Conservation (phyloP, 2,888 invertebrate species). For the Abrostola triplasia region DNA sequence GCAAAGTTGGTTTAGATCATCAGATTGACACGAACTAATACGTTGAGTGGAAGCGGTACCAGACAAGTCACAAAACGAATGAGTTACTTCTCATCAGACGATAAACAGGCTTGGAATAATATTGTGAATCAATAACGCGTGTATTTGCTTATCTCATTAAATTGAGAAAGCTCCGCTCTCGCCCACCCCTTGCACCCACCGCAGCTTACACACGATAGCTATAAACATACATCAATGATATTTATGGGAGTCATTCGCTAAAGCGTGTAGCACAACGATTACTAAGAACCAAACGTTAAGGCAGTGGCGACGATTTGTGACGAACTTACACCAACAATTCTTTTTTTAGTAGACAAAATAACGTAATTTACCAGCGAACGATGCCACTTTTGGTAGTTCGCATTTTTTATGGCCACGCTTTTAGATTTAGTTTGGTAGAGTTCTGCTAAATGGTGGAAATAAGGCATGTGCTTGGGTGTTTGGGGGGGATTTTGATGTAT, state of each 20-base stretch:
- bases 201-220: conserved; percentile 59
- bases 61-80: too few species aligned
- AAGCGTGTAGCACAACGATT: conserved; percentile 78
- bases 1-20: too few species aligned
- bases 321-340: conserved; percentile 54
- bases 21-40: too few species aligned
- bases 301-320: conserved; percentile 70
- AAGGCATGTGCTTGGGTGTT: conserved; percentile 44
- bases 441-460: conserved; percentile 40
- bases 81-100: too few species aligned
- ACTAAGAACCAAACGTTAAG: conserved; percentile 77
- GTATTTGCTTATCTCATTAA: too few species aligned
- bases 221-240: conserved; percentile 84
- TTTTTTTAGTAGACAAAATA: conserved; percentile 63
- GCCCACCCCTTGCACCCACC: conserved; percentile 29
- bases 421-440: conserved; percentile 46
- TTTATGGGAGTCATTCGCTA: conserved; percentile 82
- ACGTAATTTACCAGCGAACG: conserved; percentile 58
- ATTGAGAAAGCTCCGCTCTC: conserved; percentile 28
- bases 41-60: too few species aligned
- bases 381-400: conserved; percentile 56
- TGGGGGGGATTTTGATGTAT: conserved; percentile 31
- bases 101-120: too few species aligned
- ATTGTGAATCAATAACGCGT: not conserved
- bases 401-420: conserved; percentile 52